These are phyloP conservation scores for Myzus persicae DNA, from an alignment of 1,140 invertebrate species.

Conservation along the genomic window DNA sequence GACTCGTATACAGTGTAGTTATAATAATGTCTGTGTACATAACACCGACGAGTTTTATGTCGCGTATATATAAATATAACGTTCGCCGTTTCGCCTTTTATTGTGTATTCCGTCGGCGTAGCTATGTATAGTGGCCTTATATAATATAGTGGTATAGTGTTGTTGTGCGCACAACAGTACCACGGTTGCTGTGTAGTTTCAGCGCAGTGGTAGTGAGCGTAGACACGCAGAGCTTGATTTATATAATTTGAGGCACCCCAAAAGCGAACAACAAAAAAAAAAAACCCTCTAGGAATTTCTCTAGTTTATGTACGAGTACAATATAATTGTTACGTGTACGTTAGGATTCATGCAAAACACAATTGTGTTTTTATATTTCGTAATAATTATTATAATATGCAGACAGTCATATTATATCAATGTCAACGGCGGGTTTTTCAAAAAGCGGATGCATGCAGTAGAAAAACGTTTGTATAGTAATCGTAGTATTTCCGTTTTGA, in stretches of 20 bases:
- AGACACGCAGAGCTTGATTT: conserved; percentile 8
- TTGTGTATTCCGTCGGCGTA: conserved; percentile 29
- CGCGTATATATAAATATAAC: background rate
- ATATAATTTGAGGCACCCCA: conserved; percentile 9
- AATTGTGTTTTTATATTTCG: background rate
- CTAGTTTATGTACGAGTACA: background rate
- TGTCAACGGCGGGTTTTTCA: background rate
- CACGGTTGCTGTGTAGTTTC: background rate
- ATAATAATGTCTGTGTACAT: conserved; percentile 16
- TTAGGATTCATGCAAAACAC: background rate
- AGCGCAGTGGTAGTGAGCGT: background rate
- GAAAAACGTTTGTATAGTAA: background rate
- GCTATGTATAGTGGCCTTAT: background rate
- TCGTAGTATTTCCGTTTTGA: background rate
- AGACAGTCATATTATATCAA: background rate
- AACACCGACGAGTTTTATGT: background rate
- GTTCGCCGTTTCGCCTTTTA: background rate
- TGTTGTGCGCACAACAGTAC: background rate
- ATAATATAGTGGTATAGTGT: background rate
- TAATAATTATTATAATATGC: background rate
- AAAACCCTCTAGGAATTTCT: background rate
- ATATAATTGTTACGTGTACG: background rate
- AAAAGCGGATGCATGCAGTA: background rate
- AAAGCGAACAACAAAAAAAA: background rate
- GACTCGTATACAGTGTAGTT: conserved; percentile 18